Conservation (phyloP, 2,888 invertebrate species). For the Crioceris asparagi region DNA sequence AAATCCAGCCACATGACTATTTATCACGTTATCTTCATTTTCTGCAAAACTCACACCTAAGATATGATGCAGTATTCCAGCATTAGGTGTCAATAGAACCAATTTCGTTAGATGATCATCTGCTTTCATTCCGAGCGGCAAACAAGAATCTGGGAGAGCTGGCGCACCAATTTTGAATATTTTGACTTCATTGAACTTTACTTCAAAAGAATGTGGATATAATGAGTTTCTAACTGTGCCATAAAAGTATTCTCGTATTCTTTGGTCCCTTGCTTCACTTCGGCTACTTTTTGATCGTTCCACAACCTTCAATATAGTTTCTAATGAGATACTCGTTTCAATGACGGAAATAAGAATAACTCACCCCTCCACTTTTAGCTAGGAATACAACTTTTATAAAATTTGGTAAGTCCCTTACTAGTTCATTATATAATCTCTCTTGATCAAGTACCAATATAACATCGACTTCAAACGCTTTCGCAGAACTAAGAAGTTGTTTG, state of each 20-base stretch:
- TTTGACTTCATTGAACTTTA: conserved; percentile 80
- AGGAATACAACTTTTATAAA: conserved; percentile 71
- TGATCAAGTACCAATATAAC: conserved; percentile 93
- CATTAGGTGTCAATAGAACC: conserved; percentile 66
- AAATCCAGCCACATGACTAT: conserved; percentile 82
- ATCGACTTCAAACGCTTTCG: conserved; percentile 91
- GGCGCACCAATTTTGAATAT: conserved; percentile 93
- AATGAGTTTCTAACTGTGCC: conserved; percentile 60
- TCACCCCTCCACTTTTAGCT: conserved; percentile 87
- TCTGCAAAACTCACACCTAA: conserved; percentile 82
- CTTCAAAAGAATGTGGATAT: conserved; percentile 91
- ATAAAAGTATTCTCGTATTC: conserved; percentile 92
- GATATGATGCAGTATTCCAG: conserved; percentile 74
- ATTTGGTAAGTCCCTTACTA: conserved; percentile 85
- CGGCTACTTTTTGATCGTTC: conserved; percentile 67
- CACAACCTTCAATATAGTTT: too few species aligned
- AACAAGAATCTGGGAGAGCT: conserved; percentile 85
- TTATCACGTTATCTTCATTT: conserved; percentile 69
- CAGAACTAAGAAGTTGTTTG: conserved; percentile 73
- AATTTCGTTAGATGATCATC: conserved; percentile 87
- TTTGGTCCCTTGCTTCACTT: conserved; percentile 63
- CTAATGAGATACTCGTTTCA: too few species aligned
- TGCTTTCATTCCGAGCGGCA: conserved; percentile 92
- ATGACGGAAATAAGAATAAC: conserved; percentile 24
- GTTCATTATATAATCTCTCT: conserved; percentile 88